Conservation (phyloP, 2,113 vertebrate genomes). For the Herpetotheres cachinnans region DNA sequence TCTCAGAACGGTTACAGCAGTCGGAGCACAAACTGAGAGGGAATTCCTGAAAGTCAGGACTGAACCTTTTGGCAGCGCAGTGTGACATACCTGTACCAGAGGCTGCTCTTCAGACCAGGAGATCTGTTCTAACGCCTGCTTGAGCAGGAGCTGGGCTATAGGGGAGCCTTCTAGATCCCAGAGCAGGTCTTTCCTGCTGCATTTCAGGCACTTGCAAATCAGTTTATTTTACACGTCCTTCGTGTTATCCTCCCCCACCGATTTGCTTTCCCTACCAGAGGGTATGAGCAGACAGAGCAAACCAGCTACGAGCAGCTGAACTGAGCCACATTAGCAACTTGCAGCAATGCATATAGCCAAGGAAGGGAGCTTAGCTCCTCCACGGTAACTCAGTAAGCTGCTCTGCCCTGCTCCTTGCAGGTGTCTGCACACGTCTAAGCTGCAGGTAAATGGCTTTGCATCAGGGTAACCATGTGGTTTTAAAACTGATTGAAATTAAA, state of each 20-base stretch:
- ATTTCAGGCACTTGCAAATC: background rate
- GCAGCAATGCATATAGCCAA: fast-evolving
- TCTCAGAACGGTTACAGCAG: background rate
- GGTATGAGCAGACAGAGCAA: background rate
- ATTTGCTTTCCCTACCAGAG: background rate
- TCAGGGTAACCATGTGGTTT: background rate
- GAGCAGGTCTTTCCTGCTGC: background rate
- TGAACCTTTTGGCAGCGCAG: background rate
- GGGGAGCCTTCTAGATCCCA: background rate
- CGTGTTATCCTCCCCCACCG: background rate
- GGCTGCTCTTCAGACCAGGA: background rate
- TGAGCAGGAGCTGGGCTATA: background rate
- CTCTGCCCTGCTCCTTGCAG: background rate
- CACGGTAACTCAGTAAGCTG: background rate
- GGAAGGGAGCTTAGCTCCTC: background rate
- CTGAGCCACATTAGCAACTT: background rate
- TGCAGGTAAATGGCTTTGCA: background rate
- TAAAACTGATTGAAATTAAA: background rate
- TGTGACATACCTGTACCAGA: fast-evolving
- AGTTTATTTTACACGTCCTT: background rate
- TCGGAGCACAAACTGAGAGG: background rate
- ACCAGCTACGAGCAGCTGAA: background rate
- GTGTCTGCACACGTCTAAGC: background rate
- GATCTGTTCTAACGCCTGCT: background rate
- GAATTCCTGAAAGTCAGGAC: background rate